phyloP scores from a whole-genome alignment of 2,888 invertebrate genomes.

The Lamproptera curius region DNA sequence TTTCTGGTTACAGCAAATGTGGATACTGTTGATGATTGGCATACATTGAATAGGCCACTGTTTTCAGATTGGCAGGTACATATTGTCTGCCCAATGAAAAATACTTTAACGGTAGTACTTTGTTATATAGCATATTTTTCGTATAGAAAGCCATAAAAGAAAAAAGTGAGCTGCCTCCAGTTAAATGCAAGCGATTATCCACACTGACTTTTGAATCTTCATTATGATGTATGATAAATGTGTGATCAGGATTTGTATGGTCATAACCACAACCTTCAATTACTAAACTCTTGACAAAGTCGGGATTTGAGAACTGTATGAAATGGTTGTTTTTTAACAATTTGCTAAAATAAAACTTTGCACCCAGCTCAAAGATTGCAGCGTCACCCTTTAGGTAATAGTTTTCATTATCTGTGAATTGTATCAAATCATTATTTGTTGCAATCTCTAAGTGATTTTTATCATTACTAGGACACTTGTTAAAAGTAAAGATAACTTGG shows the following conservation, averaged over 20 bases:
- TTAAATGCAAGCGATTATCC: slow-evolving; percentile 82
- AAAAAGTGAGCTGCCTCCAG: slow-evolving; percentile 85
- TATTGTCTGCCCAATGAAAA: slow-evolving; percentile 86
- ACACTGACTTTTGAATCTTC: slow-evolving; percentile 72
- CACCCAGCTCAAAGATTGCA: slow-evolving; percentile 83
- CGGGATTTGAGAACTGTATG: slow-evolving; percentile 84
- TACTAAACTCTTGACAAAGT: slow-evolving; percentile 86
- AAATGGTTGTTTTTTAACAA: slow-evolving; percentile 69
- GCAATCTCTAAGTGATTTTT: slow-evolving; percentile 79
- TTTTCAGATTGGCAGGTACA: slow-evolving; percentile 55
- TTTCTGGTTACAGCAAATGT: slow-evolving; percentile 80
- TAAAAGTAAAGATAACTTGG: slow-evolving; percentile 44
- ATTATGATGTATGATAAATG: slow-evolving; percentile 79
- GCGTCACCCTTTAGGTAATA: slow-evolving; percentile 83
- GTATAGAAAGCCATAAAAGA: slow-evolving; percentile 86
- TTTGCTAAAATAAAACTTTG: slow-evolving; percentile 72
- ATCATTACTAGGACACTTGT: slow-evolving; percentile 41
- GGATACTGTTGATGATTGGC: slow-evolving; percentile 83
- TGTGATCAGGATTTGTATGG: slow-evolving; percentile 71
- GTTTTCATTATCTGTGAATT: slow-evolving; percentile 77
- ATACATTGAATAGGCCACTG: slow-evolving; percentile 81
- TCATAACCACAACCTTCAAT: slow-evolving; percentile 85
- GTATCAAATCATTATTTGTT: slow-evolving; percentile 66
- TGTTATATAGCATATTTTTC: slow-evolving; percentile 80
- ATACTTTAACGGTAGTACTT: slow-evolving; percentile 82